Conservation (phyloP, 2,888 invertebrate genomes). For the Drosophila meridionalis region DNA sequence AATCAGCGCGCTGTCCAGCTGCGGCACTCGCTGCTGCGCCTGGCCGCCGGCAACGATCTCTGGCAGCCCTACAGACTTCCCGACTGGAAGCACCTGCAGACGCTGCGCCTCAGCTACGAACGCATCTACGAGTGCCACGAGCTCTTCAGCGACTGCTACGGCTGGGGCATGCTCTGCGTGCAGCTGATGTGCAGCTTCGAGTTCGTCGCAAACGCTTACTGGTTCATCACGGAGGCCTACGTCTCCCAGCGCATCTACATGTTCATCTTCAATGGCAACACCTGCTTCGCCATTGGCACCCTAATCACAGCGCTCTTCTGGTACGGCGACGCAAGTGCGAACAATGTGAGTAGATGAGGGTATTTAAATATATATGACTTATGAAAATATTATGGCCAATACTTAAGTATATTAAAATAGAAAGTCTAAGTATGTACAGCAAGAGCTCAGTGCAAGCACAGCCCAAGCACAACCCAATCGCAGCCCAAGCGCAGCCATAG, state of each 20-base stretch:
- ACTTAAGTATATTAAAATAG: neutral
- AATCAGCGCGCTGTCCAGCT: slow-evolving; percentile 61
- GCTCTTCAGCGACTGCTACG: slow-evolving; percentile 77
- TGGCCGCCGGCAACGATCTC: slow-evolving; percentile 68
- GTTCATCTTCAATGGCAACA: slow-evolving; percentile 62
- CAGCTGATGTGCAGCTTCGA: slow-evolving; percentile 79
- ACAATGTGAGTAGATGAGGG: slow-evolving; percentile 69
- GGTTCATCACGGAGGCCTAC: slow-evolving; percentile 67
- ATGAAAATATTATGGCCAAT: neutral
- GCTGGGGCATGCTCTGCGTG: slow-evolving; percentile 82
- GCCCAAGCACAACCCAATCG: too few relatives aligned
- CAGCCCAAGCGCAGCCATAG: too few relatives aligned
- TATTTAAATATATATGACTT: neutral
- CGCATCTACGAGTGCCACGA: slow-evolving; percentile 76
- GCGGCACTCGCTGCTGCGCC: slow-evolving; percentile 41
- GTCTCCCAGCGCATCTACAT: slow-evolving; percentile 17
- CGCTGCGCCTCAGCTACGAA: slow-evolving; percentile 76
- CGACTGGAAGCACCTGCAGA: slow-evolving; percentile 66
- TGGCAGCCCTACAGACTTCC: slow-evolving; percentile 67
- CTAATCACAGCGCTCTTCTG: slow-evolving; percentile 68
- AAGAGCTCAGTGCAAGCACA: too few relatives aligned
- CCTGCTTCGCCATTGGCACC: slow-evolving; percentile 55
- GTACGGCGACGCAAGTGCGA: slow-evolving; percentile 68
- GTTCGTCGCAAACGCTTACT: slow-evolving; percentile 82
- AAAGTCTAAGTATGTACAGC: too few relatives aligned